Evolutionary conservation across 2,113 vertebrate genomes (phyloP), one percentile per base, ranked within the genome.

Genomic region (Ailuropoda melanoleuca): DNA sequence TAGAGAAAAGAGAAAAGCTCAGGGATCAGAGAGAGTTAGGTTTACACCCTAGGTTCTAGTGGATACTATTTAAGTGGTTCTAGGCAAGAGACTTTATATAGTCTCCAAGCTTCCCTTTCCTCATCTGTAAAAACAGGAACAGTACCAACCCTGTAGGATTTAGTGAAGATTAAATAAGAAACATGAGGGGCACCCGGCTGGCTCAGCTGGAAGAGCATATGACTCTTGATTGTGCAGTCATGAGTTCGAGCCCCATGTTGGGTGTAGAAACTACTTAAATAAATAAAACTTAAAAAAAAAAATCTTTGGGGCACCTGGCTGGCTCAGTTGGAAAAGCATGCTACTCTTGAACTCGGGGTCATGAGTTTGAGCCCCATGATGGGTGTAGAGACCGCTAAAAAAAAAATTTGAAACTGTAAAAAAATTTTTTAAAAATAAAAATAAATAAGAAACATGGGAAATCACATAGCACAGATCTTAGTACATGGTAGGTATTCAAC

Each of bases 161-260:
- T 60, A 86, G 74, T 24, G 39, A 93, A 81, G 29, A 62, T 88
- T 94, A 95, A 93, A 88, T 83, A 53, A 95, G 66, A 82, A 93
- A 86, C 26, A 88, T 46, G 68, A 26, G 11, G 93, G 72, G 24
- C 72, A 46, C 39, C 39, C 8, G 23, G 39, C 72, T 74, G 23
- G 39, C 72, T 75, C 43, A 75, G 39, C 13, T 29, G 39, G 72
- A 46, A 75, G 39, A 75, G 39, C 39, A 75, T 14, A 26, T 26
- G 26, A 46, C 39, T 29, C 39, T 75, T 46, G 72, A 29, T 46
- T 3, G 7, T 46, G 43, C 39, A 13, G 72, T 26, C 72, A 46
- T 75, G 72, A 75, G 24, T 15, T 46, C 1, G 3, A 46, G 13
- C 13, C 72, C 72, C 72, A 46, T 17, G 23, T 29, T 75, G 39